Evolutionary conservation across 2,888 invertebrate species (phyloP), one percentile per base, ranked within the genome.

Genomic region (Drosophila atroscutellata): DNA sequence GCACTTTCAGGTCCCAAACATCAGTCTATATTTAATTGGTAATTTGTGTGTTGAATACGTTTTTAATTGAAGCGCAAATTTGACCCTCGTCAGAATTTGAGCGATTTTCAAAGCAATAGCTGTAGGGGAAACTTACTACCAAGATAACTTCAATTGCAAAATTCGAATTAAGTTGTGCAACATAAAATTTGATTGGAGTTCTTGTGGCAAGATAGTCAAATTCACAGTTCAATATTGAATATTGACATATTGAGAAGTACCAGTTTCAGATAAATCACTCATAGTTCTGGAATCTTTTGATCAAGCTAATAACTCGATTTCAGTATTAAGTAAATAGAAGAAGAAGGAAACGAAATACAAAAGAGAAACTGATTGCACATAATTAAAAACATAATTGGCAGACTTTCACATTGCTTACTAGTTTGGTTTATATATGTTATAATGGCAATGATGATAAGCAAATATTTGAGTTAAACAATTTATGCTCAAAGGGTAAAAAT

Each of bases 1-100:
- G 80, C 79, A 81, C 45, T 56, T 64, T 62, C 49, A n/a, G 49
- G 0, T 18, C 49, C 51, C 63, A 76, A 72, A 73, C 60, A 73
- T 37, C 49, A 49, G 49, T 37, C 13, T 30, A 63, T 30, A 62
- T 51, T 57, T 75, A 86, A 86, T 84, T 87, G 80, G 80, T 82
- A 83, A 87, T 90, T 83, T 83, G 70, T 72, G 67, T 84, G 24
- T 77, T 91, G 89, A 91, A 91, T 91, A 85, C 83, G 72, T 4
- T 56, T 86, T 87, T 91, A 90, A 90, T 91, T 90, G 82, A 81
- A 76, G 77, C 81, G 81, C 75, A 77, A 80, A 78, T 84, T 87
- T 80, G 77, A 82, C 78, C 89, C 82, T 89, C 66, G 71, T 86
- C 89, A 86, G 77, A 42, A 49, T 20, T 20, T 45, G 39, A 42